Base-by-base conservation (phyloP, 2,113 vertebrate species). In the Hippocampus guttulatus region DNA sequence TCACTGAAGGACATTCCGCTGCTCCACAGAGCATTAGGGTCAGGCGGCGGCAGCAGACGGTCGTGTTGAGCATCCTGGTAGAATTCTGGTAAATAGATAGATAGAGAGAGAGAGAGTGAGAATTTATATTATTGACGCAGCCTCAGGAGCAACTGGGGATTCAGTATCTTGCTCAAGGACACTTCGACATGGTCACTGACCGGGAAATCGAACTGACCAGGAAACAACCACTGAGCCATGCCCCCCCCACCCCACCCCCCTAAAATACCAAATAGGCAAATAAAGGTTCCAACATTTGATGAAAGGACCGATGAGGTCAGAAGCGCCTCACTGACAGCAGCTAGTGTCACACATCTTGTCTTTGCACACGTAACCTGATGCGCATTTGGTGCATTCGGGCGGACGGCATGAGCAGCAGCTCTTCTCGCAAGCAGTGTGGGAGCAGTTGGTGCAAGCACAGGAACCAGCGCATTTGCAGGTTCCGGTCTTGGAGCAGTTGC, bases 381-480 rank as follows among this genome's bases (percentile, higher is more conserved):
- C 95, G 14, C 96, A 98, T 80, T 98, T 98, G 85, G 85, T 91
- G 84, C 96, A 99, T 63, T 92, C 94, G 0, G 93, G 84, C 0
- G 97, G 95, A 75, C 97, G 98, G 76, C 95, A 97, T 2, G 93
- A 41, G 67, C 96, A 98, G 90, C 96, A 98, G 94, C 94, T 94
- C 73, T 94, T 95, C 81, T 94, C 92, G 90, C 95, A 95, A 0
- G 85, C 84, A 2, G 88, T 92, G 84, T 95, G 96, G 74, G 93
- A 87, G 74, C 95, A 96, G 74, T 95, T 92, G 8, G 89, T 92
- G 70, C 95, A 96, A 11, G 90, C 90, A 88, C 94, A 96, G 75
- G 90, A 92, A 71, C 80, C 84, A 8, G 89, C 94, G 2, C 95
- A 96, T 74, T 71, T 94, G 84, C 94, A 96, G 67, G 86, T 87